A percentile compares a stretch with the other conserved stretches of the same genome.
Conservation (phyloP, 2,888 invertebrate genomes). For the Electrophaes corylata region DNA sequence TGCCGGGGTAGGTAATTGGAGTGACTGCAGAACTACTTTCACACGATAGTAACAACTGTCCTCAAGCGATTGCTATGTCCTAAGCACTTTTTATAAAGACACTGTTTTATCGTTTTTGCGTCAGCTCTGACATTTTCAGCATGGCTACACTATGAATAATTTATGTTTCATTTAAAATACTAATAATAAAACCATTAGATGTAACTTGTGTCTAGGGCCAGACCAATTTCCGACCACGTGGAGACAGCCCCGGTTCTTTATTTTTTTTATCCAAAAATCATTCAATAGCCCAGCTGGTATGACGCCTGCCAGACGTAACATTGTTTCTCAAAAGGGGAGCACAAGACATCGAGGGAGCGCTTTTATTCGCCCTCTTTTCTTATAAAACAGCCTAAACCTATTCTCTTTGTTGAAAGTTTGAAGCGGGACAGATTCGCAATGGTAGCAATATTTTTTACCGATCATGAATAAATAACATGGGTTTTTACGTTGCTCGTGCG, state of each 20-base stretch:
- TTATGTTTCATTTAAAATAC: constrained; percentile 14
- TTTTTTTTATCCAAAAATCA: constrained; percentile 48
- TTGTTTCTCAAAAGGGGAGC: constrained; percentile 69
- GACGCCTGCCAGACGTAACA: constrained; percentile 67
- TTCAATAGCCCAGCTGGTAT: constrained; percentile 80
- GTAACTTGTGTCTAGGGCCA: constrained; percentile 44
- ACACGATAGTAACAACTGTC: constrained; percentile 63
- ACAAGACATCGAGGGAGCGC: constrained; percentile 68
- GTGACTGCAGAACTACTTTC: constrained; percentile 72
- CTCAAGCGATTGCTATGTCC: constrained; percentile 46
- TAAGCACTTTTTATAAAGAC: constrained; percentile 41
- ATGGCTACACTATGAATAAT: constrained; percentile 38
- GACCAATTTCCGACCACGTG: constrained; percentile 75
- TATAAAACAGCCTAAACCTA: constrained; percentile 47
- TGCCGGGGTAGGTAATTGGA: constrained; percentile 71
- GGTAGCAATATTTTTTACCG: constrained; percentile 53
- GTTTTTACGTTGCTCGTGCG: constrained; percentile 59
- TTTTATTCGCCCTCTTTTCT: constrained; percentile 49
- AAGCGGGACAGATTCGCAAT: constrained; percentile 66
- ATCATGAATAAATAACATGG: constrained; percentile 59
- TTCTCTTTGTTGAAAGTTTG: constrained; percentile 54
- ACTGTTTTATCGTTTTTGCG: constrained; percentile 44
- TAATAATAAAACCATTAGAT: constrained; percentile 38
- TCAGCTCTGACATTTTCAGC: constrained; percentile 50
- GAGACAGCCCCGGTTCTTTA: constrained; percentile 51